Percentiles rank a stretch among this genome's conserved stretches.
phyloP scores from a whole-genome alignment of 1,140 invertebrate species.

The Drosophila erecta region DNA sequence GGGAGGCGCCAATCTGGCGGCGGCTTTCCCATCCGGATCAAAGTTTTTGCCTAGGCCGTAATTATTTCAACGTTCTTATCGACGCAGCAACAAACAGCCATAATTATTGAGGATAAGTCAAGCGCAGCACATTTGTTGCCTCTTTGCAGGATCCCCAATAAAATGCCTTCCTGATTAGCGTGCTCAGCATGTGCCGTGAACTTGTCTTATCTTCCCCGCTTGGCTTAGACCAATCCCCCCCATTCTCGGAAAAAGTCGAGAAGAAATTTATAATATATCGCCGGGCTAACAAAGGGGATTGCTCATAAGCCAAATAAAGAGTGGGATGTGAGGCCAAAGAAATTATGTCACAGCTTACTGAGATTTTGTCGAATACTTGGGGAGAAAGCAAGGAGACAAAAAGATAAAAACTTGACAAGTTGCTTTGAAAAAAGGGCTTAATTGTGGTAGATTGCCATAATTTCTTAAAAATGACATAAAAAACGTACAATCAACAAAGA shows the following conservation, averaged over 20 bases:
- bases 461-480: background rate
- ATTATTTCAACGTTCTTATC: slow-evolving; percentile 71
- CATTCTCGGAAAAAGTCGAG: background rate
- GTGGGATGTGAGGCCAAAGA: slow-evolving; percentile 15
- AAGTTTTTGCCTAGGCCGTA: slow-evolving; percentile 35
- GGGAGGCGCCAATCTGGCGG: slow-evolving; percentile 33
- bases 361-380: slow-evolving; percentile 1
- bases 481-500: no score
- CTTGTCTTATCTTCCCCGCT: slow-evolving; percentile 45
- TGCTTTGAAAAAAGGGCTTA: background rate
- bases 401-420: slow-evolving; percentile 1
- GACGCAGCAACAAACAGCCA: slow-evolving; percentile 41
- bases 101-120: slow-evolving; percentile 72
- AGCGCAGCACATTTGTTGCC: slow-evolving; percentile 71
- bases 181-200: slow-evolving; percentile 61
- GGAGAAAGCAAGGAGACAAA: background rate
- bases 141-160: slow-evolving; percentile 43
- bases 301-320: slow-evolving; percentile 38
- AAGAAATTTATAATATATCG: slow-evolving; percentile 72
- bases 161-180: slow-evolving; percentile 73
- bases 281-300: slow-evolving; percentile 37
- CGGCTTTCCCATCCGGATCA: slow-evolving; percentile 19
- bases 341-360: slow-evolving; percentile 69
- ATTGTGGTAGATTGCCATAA: background rate
- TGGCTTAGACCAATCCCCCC: slow-evolving; percentile 3